These are phyloP conservation scores for Dinothrombium tinctorium DNA, from an alignment of 1,140 invertebrate species.

Conservation along the genomic window DNA sequence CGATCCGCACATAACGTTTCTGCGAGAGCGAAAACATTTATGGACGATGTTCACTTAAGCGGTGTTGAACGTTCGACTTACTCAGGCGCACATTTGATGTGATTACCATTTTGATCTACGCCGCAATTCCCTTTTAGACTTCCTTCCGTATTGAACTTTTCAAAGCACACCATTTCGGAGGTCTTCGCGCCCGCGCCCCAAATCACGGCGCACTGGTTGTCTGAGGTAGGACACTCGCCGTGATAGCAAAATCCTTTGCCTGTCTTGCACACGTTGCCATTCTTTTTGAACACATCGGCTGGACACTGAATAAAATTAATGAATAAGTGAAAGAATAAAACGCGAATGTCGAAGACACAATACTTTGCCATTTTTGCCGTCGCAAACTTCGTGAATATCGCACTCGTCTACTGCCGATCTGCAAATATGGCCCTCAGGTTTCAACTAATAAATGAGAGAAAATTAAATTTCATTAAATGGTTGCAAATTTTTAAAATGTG, in stretches of 20 bases:
- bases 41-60: no score
- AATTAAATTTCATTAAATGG: no score
- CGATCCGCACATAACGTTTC: slow-evolving; percentile 65
- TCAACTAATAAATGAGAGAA: slow-evolving; percentile 31
- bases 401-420: slow-evolving; percentile 65
- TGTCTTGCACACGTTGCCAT: slow-evolving; percentile 51
- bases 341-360: no score
- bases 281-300: slow-evolving; percentile 61
- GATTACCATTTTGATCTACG: slow-evolving; percentile 44
- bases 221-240: slow-evolving; percentile 63
- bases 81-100: slow-evolving; percentile 61
- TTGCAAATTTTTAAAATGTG: no score
- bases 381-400: slow-evolving; percentile 75
- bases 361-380: slow-evolving; percentile 43
- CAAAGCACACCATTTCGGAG: slow-evolving; percentile 62
- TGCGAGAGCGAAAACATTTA: slow-evolving; percentile 21
- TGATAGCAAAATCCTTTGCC: slow-evolving; percentile 61
- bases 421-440: slow-evolving; percentile 46
- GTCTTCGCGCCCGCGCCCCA: slow-evolving; percentile 48
- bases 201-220: slow-evolving; percentile 61
- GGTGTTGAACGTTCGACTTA: no score
- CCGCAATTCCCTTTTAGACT: slow-evolving; percentile 81
- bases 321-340: neutral
- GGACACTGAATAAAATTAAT: slow-evolving; percentile 41
- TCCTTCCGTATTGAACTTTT: slow-evolving; percentile 79